Base-by-base conservation (phyloP, 2,113 vertebrate species). In the Ictalurus furcatus region DNA sequence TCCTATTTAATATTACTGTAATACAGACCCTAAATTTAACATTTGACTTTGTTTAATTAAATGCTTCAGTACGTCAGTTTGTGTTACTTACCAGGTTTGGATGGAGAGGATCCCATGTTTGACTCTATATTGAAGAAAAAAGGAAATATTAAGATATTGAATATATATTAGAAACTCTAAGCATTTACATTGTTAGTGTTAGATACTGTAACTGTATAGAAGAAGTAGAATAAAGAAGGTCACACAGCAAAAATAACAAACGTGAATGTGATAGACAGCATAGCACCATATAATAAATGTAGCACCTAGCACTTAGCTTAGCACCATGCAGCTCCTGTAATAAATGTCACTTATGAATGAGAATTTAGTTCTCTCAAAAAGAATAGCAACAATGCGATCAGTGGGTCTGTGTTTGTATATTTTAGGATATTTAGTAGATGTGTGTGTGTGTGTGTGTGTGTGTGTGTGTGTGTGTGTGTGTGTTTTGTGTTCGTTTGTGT, bases 31-130 rank as follows among this genome's bases (percentile, higher is more conserved):
- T 61, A 8, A 61, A 61, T 23, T 23, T 61, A 61, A 61, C 21
- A 61, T 21, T 61, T 2, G 6, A 61, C 19, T 7, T 61, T 9
- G 8, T 63, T 63, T 63, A 25, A 25, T 63, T 9, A 63, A 83
- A 59, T 23, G 3, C 79, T 81, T 30, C 7, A 61, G 0, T 84
- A 0, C 6, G 4, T 14, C 34, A 59, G 16, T 59, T 37, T 83
- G 25, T 40, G 12, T 63, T 84, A 65, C 30, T 65, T 84, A 84
- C 82, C 82, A 63, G 58, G 59, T 84, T 63, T 84, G 6, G 56
- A 63, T 61, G 58, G 23, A 14, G 34, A 23, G 13, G 16, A 84
- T 84, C 82, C 82, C 58, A 84, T 40, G 34, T 25, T 63, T 37
- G 21, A 63, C 8, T 61, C 80, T 83, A 37, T 59, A 23, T 21